Evolutionary conservation across 2,113 vertebrate species (phyloP).

Genomic region (Psephotus haematonotus): DNA sequence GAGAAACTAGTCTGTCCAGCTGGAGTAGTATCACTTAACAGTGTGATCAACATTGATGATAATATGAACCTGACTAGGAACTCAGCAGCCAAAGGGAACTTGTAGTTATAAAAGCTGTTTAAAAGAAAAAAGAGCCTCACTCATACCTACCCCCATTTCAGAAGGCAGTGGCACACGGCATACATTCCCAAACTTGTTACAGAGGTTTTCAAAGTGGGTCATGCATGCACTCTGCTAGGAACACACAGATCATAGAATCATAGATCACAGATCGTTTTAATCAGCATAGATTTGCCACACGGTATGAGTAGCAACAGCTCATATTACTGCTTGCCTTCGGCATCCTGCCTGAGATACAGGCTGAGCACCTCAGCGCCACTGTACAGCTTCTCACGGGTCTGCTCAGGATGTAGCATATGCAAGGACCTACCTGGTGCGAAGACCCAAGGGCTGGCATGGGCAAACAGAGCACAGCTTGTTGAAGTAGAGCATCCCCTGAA

Average conservation of each 20-base stretch:
- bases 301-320: neutral
- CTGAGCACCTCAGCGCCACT: neutral
- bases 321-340: neutral
- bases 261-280: neutral
- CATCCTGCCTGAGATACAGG: neutral
- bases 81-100: neutral
- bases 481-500: neutral
- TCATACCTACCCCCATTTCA: neutral
- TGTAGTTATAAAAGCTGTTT: neutral
- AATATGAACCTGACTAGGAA: neutral
- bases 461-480: neutral
- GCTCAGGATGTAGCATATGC: neutral
- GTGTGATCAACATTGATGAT: neutral
- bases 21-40: neutral
- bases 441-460: neutral
- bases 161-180: neutral
- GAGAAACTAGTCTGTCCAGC: neutral
- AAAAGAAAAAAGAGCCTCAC: neutral
- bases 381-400: neutral
- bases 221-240: rapidly evolving
- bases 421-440: rapidly evolving
- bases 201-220: neutral
- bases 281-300: neutral
- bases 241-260: neutral
- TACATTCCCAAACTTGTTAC: neutral